Base-by-base conservation (phyloP, 2,888 invertebrate species). In the Drosophila histrio region DNA sequence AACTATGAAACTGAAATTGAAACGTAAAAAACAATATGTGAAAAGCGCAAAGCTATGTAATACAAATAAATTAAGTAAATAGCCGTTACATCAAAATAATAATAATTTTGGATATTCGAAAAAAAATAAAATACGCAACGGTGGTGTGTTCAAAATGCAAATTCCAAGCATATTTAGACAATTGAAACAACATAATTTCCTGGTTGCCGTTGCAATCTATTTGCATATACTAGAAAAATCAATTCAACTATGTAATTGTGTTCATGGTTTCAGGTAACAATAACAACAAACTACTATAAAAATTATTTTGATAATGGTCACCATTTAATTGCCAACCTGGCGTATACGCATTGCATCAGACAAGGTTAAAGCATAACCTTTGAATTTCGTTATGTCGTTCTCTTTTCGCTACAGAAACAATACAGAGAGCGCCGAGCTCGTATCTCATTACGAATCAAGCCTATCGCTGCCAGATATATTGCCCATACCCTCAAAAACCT, bases 391-490 rank as follows among this genome's bases (percentile, higher is more conserved):
- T 9, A n/a, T 41, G 11, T 11, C 21, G 24, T 24, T 9, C 1
- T 15, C 4, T 17, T 15, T 32, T 9, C 8, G 3, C 9, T 11
- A 1, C 50, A 90, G 90, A 85, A 91, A 91, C 64, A 91, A 89
- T 61, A 91, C 91, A 26, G 92, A 92, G 71, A 92, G 92, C 68
- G 91, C 91, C 26, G 92, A 92, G 72, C 77, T 92, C 58, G 89
- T 92, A 47, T 90, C 91, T 28, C 91, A 91, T 72, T 90, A 91
- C 68, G 95, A 95, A 91, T 93, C 93, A 32, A 95, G 95, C 80
- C 92, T 97, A 63, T 96, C 96, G 11, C 93, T 97, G n/a, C 93
- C 95, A 41, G 97, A 97, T 90, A 97, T 97, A 84, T 92, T 97
- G 52, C 97, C 97, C 1, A 93, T 95, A 65, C 96, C 96, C 88